Conservation (phyloP, 2,888 invertebrate genomes). For the Xestia xanthographa region DNA sequence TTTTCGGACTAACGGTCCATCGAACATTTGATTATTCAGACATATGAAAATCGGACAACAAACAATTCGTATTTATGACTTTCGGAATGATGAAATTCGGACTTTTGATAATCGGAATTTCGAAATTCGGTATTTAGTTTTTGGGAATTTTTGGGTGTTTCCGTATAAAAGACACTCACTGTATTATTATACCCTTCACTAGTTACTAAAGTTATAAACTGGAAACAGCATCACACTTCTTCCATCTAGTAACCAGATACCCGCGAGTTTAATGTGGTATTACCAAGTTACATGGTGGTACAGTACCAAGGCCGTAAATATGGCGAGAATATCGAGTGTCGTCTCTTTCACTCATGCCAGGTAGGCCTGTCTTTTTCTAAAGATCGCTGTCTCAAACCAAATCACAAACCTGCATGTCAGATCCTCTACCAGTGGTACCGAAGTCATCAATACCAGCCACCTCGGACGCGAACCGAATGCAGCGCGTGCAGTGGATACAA, state of each 20-base stretch:
- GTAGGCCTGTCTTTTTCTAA: background rate
- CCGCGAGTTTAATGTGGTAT: background rate
- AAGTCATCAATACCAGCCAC: slow-evolving; percentile 99
- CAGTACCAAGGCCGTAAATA: background rate
- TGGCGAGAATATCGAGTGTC: background rate
- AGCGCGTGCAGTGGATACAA: slow-evolving; percentile 99
- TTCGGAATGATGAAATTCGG: too few relatives aligned
- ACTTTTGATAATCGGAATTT: too few relatives aligned
- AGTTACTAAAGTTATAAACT: background rate
- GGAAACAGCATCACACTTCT: background rate
- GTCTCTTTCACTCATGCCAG: background rate
- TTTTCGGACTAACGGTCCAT: too few relatives aligned
- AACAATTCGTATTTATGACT: too few relatives aligned
- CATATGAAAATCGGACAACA: too few relatives aligned
- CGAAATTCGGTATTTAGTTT: too few relatives aligned
- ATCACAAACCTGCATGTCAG: slow-evolving; percentile 96
- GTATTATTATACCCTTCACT: background rate
- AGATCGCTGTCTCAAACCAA: background rate
- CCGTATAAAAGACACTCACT: background rate
- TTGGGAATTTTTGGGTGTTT: too few relatives aligned
- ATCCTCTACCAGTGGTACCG: slow-evolving; percentile 97
- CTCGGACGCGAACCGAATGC: slow-evolving; percentile 99
- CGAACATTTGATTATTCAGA: too few relatives aligned
- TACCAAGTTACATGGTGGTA: background rate
- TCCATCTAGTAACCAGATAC: background rate